Evolutionary conservation across 2,888 invertebrate species (phyloP), one percentile per base, ranked within the genome.

Genomic region (Quadriops clusia): DNA sequence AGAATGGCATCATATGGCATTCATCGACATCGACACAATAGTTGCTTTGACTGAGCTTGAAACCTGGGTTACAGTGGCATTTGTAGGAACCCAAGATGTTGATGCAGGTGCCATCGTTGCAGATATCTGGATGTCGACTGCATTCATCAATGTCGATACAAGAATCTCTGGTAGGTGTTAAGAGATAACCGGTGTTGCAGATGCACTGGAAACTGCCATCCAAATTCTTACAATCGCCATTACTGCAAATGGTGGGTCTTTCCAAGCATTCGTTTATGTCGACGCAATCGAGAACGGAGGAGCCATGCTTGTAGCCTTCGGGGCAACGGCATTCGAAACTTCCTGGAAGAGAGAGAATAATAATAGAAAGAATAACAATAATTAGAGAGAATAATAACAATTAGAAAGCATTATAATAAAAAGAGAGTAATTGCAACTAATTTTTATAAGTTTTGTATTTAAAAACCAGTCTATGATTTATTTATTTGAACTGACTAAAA

Each of bases 11-110:
- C 51, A 78, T 76, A 43, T 80, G 73, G 46, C 87, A 87, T 59
- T 87, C 87, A 59, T 87, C 84, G 34, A 85, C 69, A 54, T 82
- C 81, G 24, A 79, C 72, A 49, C 86, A 86, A 50, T 85, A 84
- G 46, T 79, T 79, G 45, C 77, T 81, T 5, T 74, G 70, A 28
- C 81, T 79, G 1, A 82, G 65, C 50, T 81, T 81, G 61, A 82
- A 83, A 1, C 83, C 82, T 2, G 69, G 67, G 45, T 79, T 75
- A 49, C 84, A 84, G 48, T 75, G 75, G 49, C 83, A 83, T 41
- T 70, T 68, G 61, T 78, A 82, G 2, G 72, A 66, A 10, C 82
- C 82, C 22, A 75, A 66, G 25, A 70, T 61, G 56, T 82, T 83
- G 43, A 77, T 67, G 53, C 82, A 82, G 1, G 75, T 76, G 4